Percentiles rank a stretch among this genome's conserved stretches.
phyloP scores from a whole-genome alignment of 1,140 invertebrate species.

The Daktulosphaira vitifoliae region DNA sequence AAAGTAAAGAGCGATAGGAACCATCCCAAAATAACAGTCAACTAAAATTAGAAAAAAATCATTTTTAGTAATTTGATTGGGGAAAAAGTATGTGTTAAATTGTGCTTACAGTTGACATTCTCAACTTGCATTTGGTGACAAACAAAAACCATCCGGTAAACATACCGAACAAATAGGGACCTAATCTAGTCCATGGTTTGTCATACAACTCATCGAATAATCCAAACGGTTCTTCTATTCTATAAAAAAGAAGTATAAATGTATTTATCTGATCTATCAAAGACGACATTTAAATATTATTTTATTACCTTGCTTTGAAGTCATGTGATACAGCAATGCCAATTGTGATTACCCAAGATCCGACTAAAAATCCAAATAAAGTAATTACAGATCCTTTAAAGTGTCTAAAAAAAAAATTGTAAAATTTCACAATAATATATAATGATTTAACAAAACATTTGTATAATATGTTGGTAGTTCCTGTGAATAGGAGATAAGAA shows the following conservation, averaged over 20 bases:
- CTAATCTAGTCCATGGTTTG: constrained; percentile 73
- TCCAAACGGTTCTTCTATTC: constrained; percentile 67
- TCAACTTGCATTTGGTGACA: constrained; percentile 57
- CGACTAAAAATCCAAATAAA: constrained; percentile 52
- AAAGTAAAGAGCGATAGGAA: constrained; percentile 36
- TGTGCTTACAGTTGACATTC: constrained; percentile 49
- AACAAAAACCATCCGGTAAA: constrained; percentile 63
- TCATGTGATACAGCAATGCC: constrained; percentile 63
- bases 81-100: too few species aligned
- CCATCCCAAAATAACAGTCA: constrained; percentile 41
- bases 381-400: constrained; percentile 49
- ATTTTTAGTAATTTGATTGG: not conserved
- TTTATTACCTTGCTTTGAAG: constrained; percentile 57
- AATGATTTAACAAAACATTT: too few species aligned
- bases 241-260: constrained; percentile 35
- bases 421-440: too few species aligned
- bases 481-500: too few species aligned
- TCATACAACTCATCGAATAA: constrained; percentile 75
- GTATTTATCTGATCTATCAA: too few species aligned
- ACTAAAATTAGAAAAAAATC: not conserved
- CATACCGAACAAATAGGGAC: constrained; percentile 71
- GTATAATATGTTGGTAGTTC: too few species aligned
- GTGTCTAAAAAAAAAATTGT: constrained; percentile 45
- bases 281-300: too few species aligned
- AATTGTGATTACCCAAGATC: constrained; percentile 66